Evolutionary conservation across 2,797 vertebrate genomes (phyloP).

Genomic region (Helicolenus hilgendorfi): DNA sequence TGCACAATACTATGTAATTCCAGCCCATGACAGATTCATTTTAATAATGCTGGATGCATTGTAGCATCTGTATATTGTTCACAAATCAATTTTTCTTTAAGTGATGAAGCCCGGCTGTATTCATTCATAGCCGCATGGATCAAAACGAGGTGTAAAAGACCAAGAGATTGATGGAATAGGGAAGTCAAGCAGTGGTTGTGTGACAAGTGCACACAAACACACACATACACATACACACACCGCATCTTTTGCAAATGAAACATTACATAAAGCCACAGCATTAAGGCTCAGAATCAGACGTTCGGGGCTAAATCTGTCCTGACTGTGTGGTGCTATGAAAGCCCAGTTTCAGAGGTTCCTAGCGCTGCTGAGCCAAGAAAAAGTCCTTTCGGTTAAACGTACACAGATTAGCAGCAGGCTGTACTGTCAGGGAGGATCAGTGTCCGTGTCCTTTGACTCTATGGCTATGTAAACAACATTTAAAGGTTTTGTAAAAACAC

Average conservation of each 20-base stretch:
- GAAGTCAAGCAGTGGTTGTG: neutral
- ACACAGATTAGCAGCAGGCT: slow-evolving; percentile 54
- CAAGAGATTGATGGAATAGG: neutral
- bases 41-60: neutral
- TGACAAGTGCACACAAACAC: neutral
- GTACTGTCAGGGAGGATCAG: slow-evolving; percentile 80
- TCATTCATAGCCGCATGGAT: neutral
- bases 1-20: neutral
- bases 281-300: slow-evolving; percentile 12
- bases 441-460: slow-evolving; percentile 53
- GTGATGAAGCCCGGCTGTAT: slow-evolving; percentile 4
- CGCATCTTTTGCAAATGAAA: slow-evolving; percentile 22
- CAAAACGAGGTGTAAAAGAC: neutral
- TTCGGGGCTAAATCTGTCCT: slow-evolving; percentile 33
- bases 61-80: neutral
- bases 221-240: neutral
- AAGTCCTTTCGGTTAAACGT: slow-evolving; percentile 56
- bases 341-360: slow-evolving; percentile 40
- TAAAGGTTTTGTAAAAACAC: slow-evolving; percentile 65
- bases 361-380: slow-evolving; percentile 52
- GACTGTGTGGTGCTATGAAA: slow-evolving; percentile 47
- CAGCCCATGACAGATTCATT: neutral
- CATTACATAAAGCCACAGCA: slow-evolving; percentile 21
- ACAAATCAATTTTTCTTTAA: neutral
- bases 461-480: slow-evolving; percentile 64